Evolutionary conservation across 2,888 invertebrate genomes (phyloP).

Genomic region (Meloe dianella): DNA sequence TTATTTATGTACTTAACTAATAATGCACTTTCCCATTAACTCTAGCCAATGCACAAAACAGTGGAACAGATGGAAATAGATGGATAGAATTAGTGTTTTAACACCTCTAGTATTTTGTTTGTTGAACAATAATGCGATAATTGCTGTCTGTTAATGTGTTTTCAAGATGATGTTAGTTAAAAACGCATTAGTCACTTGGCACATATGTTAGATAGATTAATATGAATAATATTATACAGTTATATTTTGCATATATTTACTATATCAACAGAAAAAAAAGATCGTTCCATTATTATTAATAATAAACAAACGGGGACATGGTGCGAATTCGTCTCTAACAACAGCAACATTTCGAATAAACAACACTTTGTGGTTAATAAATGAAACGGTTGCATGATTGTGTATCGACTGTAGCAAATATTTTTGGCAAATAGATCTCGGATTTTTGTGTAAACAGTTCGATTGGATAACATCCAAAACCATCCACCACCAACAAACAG

Average conservation of each 20-base stretch:
- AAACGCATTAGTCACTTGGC: slow-evolving; percentile 27
- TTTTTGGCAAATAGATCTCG: neutral
- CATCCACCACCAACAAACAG: slow-evolving; percentile 42
- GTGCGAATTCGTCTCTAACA: neutral
- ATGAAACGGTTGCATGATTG: slow-evolving; percentile 33
- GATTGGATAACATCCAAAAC: slow-evolving; percentile 46
- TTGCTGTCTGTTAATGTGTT: slow-evolving; percentile 31
- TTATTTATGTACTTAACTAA: slow-evolving; percentile 9
- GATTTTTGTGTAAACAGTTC: neutral
- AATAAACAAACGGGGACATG: neutral
- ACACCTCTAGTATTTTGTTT: slow-evolving; percentile 9
- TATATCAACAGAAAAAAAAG: neutral
- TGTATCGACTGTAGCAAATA: slow-evolving; percentile 35
- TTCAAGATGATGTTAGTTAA: slow-evolving; percentile 24
- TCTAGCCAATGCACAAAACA: too few species aligned
- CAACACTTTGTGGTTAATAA: neutral
- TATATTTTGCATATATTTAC: neutral
- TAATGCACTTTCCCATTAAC: slow-evolving; percentile 22
- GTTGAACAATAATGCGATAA: slow-evolving; percentile 29
- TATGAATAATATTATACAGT: neutral
- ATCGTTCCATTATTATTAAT: neutral
- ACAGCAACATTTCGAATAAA: slow-evolving; percentile 20
- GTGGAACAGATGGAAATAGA: too few species aligned
- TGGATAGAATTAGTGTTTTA: neutral
- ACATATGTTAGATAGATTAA: neutral